Base-by-base conservation (phyloP, 2,888 invertebrate genomes). In the Rapana venosa region DNA sequence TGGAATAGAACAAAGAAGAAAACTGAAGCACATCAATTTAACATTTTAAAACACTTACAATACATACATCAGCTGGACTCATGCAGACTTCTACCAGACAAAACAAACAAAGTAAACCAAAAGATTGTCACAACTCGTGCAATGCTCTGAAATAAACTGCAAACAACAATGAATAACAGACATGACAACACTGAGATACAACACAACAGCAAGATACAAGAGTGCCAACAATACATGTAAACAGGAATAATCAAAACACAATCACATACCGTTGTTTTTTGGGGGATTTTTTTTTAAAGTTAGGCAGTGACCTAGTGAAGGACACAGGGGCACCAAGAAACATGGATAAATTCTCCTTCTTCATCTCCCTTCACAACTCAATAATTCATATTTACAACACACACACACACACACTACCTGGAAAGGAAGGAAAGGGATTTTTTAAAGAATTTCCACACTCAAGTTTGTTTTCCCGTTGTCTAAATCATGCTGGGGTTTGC, bases 221-320 rank as follows among this genome's bases (percentile, higher is more conserved):
- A 83, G 66, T 22, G 26, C 66, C 17, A 17, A 26, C 5, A 1
- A 47, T 47, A 26, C 36, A 36, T 66, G 47, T 79, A 8, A n/a
- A 74, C 8, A 74, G 32, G 22, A 79, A 79, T 26, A 22, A 30
- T 74, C n/a, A 79, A 35, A 81, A 81, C 8, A 26, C 1, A 22
- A 81, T 0, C 36, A 79, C 81, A 22, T 83, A 83, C 81, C 81
- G 36, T 47, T 83, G 32, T 36, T 36, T 36, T 30, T 26, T n/a
- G n/a, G 26, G 6, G 5, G 47, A 8, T 47, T 47, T 47, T 47
- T 2, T 47, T 47, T 47, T 8, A 5, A 47, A 47, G 11, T 26
- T 47, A 83, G 30, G 81, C 81, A 13, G 22, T 83, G 81, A 83
- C 81, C 81, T 83, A 83, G 47, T 83, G 47, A 47, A 6, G 47